A percentile compares a stretch with the other conserved stretches of the same genome.
These are phyloP conservation scores for Zaprionus ghesquierei DNA, from an alignment of 1,140 invertebrate species.

Conservation along the genomic window DNA sequence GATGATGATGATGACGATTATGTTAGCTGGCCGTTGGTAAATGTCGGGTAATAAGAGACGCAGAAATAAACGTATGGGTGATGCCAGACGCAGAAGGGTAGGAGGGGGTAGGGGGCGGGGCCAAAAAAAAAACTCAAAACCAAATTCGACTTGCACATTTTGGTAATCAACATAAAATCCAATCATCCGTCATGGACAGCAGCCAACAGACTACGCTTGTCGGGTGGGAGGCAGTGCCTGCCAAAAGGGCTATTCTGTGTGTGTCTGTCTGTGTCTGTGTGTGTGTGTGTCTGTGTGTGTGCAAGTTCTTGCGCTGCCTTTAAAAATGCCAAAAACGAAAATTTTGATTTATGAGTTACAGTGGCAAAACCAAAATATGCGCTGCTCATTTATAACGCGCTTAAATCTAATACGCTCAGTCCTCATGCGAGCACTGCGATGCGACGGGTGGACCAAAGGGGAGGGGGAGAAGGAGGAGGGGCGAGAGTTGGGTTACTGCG, in stretches of 20 bases:
- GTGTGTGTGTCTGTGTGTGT: conserved; percentile 4
- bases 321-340: conserved; percentile 80
- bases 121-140: conserved; percentile 34
- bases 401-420: conserved; percentile 80
- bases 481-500: conserved; percentile 32
- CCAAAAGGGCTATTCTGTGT: conserved; percentile 56
- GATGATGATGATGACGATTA: conserved; percentile 3
- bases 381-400: conserved; percentile 79
- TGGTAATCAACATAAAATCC: conserved; percentile 80
- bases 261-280: neutral
- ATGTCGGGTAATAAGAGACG: conserved; percentile 35
- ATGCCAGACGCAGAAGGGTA: neutral
- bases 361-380: conserved; percentile 64
- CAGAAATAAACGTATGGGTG: neutral
- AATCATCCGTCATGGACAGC: conserved; percentile 79
- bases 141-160: conserved; percentile 63
- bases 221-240: neutral
- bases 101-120: neutral
- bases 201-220: conserved; percentile 45
- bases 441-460: neutral
- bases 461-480: neutral
- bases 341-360: conserved; percentile 75
- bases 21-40: conserved; percentile 38
- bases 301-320: conserved; percentile 55
- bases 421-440: conserved; percentile 48